Conservation (phyloP, 2,888 invertebrate species). For the Linnaemya tessellans region DNA sequence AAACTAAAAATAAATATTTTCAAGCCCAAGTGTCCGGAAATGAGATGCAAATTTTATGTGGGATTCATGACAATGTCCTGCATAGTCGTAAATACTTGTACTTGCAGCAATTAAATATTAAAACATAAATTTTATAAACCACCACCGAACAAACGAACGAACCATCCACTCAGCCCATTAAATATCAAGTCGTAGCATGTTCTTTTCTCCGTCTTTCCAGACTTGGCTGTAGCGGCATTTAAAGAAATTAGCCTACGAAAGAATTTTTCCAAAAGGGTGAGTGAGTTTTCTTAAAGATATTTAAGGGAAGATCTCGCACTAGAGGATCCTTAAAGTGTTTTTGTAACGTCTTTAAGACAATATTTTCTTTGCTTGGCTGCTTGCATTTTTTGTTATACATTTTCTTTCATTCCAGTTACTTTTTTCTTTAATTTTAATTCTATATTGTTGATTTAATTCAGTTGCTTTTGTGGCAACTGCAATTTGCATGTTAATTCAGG, state of each 20-base stretch:
- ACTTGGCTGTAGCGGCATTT: conserved; percentile 1
- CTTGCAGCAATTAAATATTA: conserved; percentile 48
- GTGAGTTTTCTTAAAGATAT: conserved; percentile 57
- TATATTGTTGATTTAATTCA: conserved; percentile 24
- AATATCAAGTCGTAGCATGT: conserved; percentile 12
- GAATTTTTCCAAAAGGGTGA: conserved; percentile 19
- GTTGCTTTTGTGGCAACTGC: not conserved
- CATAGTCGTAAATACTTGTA: conserved; percentile 62
- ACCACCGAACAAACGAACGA: conserved; percentile 20
- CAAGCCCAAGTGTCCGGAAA: conserved; percentile 82
- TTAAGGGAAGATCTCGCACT: conserved; percentile 31
- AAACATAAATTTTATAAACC: conserved; percentile 42
- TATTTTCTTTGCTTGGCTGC: conserved; percentile 63
- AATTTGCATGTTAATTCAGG: conserved; percentile 56
- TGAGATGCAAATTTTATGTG: conserved; percentile 84
- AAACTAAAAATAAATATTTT: conserved; percentile 42
- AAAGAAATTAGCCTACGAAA: conserved; percentile 9
- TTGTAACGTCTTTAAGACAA: conserved; percentile 53
- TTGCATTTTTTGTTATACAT: conserved; percentile 46
- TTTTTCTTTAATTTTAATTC: not conserved
- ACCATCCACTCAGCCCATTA: conserved; percentile 42
- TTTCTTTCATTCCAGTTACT: conserved; percentile 1
- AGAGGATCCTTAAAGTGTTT: conserved; percentile 36
- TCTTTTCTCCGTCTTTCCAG: conserved; percentile 3
- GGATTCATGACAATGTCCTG: conserved; percentile 82